Evolutionary conservation across 2,888 invertebrate genomes (phyloP).

Genomic region (Gortyna flavago): DNA sequence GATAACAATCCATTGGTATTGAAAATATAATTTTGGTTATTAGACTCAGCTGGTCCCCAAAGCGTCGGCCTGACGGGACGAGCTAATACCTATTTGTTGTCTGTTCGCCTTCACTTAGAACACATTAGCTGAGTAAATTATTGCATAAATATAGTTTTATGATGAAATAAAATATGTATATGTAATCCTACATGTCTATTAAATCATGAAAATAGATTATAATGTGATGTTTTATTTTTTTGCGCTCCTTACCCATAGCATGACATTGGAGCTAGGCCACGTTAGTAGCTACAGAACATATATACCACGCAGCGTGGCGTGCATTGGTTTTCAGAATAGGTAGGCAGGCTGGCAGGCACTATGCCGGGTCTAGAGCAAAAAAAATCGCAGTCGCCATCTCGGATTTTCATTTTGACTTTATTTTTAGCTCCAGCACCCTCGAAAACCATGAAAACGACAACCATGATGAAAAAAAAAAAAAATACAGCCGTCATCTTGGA

Average conservation of each 20-base stretch:
- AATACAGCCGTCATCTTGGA: too few species aligned
- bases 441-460: too few species aligned
- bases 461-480: too few species aligned
- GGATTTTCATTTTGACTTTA: too few species aligned
- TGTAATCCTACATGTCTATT: conserved; percentile 91
- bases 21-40: conserved; percentile 9
- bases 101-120: conserved; percentile 88
- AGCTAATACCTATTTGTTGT: conserved; percentile 78
- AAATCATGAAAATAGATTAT: conserved; percentile 89
- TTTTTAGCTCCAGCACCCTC: too few species aligned
- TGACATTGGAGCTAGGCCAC: background rate
- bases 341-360: too few species aligned
- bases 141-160: conserved; percentile 89
- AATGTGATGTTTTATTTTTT: conserved; percentile 75
- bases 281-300: too few species aligned
- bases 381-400: too few species aligned
- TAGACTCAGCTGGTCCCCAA: conserved; percentile 39
- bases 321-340: too few species aligned
- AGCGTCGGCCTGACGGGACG: conserved; percentile 38
- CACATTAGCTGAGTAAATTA: conserved; percentile 88
- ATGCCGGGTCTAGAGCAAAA: too few species aligned
- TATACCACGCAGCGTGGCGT: too few species aligned
- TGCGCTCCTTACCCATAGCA: background rate
- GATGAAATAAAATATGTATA: conserved; percentile 89
- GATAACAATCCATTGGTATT: conserved; percentile 4